Evolutionary conservation across 2,888 invertebrate species (phyloP).

Genomic region (Euplexia lucipara): DNA sequence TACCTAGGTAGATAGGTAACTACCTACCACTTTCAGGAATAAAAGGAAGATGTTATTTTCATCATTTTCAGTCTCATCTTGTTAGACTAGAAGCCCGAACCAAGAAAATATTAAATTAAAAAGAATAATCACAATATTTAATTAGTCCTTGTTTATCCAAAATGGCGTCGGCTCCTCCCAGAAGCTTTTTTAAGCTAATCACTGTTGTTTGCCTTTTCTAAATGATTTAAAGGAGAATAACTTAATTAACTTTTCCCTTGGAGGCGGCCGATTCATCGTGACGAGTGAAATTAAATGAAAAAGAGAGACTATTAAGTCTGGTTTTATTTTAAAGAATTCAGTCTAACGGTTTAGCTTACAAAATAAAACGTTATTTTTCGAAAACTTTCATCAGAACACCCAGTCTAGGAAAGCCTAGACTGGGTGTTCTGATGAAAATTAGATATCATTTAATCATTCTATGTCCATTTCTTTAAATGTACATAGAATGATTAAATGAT

Average conservation of each 20-base stretch:
- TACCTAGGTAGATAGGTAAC: background rate
- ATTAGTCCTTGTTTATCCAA: conserved; percentile 33
- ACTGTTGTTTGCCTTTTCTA: conserved; percentile 43
- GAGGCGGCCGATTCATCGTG: conserved; percentile 37
- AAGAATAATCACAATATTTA: conserved; percentile 38
- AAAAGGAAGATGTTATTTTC: background rate
- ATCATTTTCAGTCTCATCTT: background rate
- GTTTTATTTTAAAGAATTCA: conserved; percentile 31
- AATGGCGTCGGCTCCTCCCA: conserved; percentile 17
- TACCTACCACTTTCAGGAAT: background rate
- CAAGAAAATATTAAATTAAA: conserved; percentile 15
- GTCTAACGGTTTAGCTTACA: conserved; percentile 3
- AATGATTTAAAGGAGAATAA: conserved; percentile 41
- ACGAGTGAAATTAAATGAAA: conserved; percentile 32
- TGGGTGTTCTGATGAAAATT: too few relatives aligned
- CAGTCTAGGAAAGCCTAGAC: too few relatives aligned
- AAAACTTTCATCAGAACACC: too few relatives aligned
- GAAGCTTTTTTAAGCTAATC: conserved; percentile 28
- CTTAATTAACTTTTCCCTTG: conserved; percentile 47
- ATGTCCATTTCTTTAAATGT: too few relatives aligned
- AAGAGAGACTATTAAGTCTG: conserved; percentile 11
- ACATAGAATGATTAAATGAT: too few relatives aligned
- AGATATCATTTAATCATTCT: too few relatives aligned
- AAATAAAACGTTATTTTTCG: too few relatives aligned
- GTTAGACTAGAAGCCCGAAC: background rate